Percentiles rank a stretch among this genome's conserved stretches.
phyloP scores from a whole-genome alignment of 2,888 invertebrate genomes.

The Cerceris rybyensis region DNA sequence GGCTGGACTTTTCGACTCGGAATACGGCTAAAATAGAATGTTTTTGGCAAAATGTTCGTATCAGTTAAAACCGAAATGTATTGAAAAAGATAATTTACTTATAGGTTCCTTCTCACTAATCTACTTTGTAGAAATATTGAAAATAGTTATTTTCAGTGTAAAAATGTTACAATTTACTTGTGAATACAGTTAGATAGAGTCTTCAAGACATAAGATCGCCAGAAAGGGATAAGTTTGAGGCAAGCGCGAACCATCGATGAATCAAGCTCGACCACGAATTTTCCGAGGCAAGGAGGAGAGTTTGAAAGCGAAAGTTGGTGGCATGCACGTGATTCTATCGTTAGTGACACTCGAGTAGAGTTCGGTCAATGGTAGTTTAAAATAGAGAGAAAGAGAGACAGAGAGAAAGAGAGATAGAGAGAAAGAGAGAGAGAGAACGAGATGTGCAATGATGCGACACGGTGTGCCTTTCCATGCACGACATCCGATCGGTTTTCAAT shows the following conservation, averaged over 20 bases:
- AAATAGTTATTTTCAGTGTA: too few relatives aligned
- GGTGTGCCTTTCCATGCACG: constrained; percentile 58
- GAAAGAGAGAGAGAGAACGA: constrained; percentile 20
- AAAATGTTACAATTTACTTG: too few relatives aligned
- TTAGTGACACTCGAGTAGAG: constrained; percentile 76
- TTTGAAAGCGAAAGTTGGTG: constrained; percentile 57
- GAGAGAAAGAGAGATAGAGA: constrained; percentile 27
- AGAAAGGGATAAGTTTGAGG: too few relatives aligned
- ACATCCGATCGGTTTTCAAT: constrained; percentile 62
- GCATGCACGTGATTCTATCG: constrained; percentile 56
- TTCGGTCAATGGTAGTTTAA: constrained; percentile 76
- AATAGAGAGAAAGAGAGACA: constrained; percentile 63
- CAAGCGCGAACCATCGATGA: constrained; percentile 1
- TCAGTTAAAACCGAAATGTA: too few relatives aligned
- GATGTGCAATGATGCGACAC: constrained; percentile 57
- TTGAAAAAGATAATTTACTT: too few relatives aligned
- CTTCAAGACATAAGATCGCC: too few relatives aligned
- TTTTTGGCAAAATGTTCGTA: too few relatives aligned
- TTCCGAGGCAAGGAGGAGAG: constrained; percentile 20
- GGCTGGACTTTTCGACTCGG: not conserved
- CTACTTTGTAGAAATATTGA: too few relatives aligned
- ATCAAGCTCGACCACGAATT: constrained; percentile 30
- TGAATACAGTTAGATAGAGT: too few relatives aligned
- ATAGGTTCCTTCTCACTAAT: too few relatives aligned
- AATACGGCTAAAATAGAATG: not conserved